Conservation (phyloP, 2,888 invertebrate genomes). For the Lasius fuliginosus region DNA sequence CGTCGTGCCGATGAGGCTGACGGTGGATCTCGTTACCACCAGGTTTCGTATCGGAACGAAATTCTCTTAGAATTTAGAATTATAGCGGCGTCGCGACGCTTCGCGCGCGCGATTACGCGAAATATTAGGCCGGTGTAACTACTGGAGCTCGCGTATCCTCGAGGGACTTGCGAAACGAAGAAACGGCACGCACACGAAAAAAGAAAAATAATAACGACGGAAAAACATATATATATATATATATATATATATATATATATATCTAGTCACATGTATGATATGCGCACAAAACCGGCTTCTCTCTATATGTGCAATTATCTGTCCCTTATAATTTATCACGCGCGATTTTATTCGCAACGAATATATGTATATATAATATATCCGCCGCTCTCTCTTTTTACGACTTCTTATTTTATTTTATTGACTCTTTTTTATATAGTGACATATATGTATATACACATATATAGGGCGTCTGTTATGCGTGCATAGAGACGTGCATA, state of each 20-base stretch:
- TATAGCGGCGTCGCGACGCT: neutral
- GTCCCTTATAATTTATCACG: neutral
- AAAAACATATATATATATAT: neutral
- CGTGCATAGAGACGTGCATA: neutral
- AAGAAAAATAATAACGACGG: neutral
- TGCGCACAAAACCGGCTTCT: neutral
- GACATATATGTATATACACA: neutral
- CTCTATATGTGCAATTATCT: neutral
- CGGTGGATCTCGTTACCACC: neutral
- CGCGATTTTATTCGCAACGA: neutral
- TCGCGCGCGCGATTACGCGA: constrained; percentile 10
- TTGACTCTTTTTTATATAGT: neutral
- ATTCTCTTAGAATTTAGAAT: neutral
- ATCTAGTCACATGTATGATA: neutral
- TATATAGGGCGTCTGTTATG: neutral
- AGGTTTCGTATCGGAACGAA: neutral
- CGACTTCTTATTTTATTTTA: neutral
- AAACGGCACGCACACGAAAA: neutral
- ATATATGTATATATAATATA: neutral
- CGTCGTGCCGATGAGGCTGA: neutral
- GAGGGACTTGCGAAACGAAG: neutral
- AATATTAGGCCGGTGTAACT: constrained; percentile 44
- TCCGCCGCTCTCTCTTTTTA: neutral
- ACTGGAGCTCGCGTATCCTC: constrained; percentile 17
- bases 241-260: neutral